Conservation (phyloP, 1,140 invertebrate species). For the Nixonia krombeini region DNA sequence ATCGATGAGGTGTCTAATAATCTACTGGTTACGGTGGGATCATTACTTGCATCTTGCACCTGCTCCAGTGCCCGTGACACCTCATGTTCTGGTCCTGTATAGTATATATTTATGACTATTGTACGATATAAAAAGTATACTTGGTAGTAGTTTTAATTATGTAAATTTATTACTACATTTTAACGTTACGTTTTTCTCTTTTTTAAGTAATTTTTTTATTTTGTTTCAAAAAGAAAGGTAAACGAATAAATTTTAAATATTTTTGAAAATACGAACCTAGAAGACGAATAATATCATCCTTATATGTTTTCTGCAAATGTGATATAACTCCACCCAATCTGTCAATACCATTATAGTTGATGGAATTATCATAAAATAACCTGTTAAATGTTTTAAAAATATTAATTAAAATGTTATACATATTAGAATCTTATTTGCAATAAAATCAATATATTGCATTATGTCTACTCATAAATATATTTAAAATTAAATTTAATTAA, state of each 20-base stretch:
- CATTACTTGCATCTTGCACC: conserved; percentile 32
- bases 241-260: too few species aligned
- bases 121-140: too few species aligned
- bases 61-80: conserved; percentile 62
- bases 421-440: too few species aligned
- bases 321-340: conserved; percentile 80
- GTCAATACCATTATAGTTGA: conserved; percentile 78
- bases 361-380: conserved; percentile 75
- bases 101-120: too few species aligned
- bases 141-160: too few species aligned
- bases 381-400: conserved; percentile 27
- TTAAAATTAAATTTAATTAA: too few species aligned
- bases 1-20: conserved; percentile 48
- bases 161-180: too few species aligned
- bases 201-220: too few species aligned
- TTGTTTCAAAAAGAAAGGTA: background rate
- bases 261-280: conserved; percentile 56
- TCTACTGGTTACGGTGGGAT: conserved; percentile 54
- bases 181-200: too few species aligned
- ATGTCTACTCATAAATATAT: too few species aligned
- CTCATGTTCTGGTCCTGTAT: conserved; percentile 58
- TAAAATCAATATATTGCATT: too few species aligned
- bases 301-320: conserved; percentile 77
- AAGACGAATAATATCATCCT: conserved; percentile 67
- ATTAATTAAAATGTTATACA: conserved; percentile 5